Evolutionary conservation across 2,797 vertebrate species (phyloP), one percentile per base, ranked within the genome.

Genomic region (Bryconaethiops microstoma): DNA sequence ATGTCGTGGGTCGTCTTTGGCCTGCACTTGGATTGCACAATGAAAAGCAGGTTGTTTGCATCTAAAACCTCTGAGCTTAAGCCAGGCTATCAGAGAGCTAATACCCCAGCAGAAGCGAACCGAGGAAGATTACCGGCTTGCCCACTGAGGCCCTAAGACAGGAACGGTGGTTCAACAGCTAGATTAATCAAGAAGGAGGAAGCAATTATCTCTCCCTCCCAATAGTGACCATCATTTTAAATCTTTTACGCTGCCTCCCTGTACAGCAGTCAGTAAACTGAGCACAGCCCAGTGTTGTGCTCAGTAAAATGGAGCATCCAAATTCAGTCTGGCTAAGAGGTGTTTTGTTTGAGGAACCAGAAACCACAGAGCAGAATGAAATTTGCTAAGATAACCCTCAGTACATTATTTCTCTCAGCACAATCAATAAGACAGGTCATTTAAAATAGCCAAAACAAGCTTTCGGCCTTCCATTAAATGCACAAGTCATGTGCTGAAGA

Each of bases 11-110:
- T 82, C 85, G 86, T 92, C 80, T 84, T 87, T 55, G 78, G 86
- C 74, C 77, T 88, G 82, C 87, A 88, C 65, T 68, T 68, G 85
- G 87, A 88, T 91, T 82, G 87, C 88, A 86, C 90, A 88, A 89
- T 87, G 86, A 90, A 94, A 93, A 93, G 89, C 89, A 89, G 87
- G 77, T 90, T 93, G 95, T 93, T 94, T 93, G 92, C 86, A 88
- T 86, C 85, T 87, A 91, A 94, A 94, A 88, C 89, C 86, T 85
- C 82, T 89, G 89, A 93, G 87, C 91, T 93, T 94, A 94, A 93
- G 95, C 92, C 92, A 80, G 54, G 82, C 86, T 86, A 91, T 88
- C 88, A 86, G 90, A 92, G 85, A 88, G 88, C 86, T 88, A 93
- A 95, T 94, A 92, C 92, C 91, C 78, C 85, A 62, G 84, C 85